phyloP scores from a whole-genome alignment of 2,888 invertebrate species.

The Pterostichus niger region DNA sequence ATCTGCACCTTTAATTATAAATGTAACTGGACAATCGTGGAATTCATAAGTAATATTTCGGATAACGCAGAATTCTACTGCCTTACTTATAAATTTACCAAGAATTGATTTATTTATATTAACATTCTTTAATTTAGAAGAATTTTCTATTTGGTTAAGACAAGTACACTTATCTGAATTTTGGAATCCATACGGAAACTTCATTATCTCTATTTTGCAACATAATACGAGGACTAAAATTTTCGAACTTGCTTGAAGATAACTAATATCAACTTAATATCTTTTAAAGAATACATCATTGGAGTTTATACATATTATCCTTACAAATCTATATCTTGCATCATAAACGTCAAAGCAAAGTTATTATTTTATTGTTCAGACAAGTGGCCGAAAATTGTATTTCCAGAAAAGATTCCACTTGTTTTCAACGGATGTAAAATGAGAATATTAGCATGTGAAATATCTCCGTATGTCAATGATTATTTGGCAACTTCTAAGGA shows the following conservation, averaged over 20 bases:
- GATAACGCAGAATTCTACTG: not conserved
- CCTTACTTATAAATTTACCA: not conserved
- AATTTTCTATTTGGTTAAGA: conserved; percentile 18
- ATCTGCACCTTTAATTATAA: not conserved
- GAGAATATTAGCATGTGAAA: conserved; percentile 63
- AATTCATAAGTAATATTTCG: not conserved
- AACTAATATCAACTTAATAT: conserved; percentile 29
- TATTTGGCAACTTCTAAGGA: conserved; percentile 19
- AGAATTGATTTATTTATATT: conserved; percentile 17
- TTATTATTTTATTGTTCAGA: not conserved
- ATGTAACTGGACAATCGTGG: not conserved
- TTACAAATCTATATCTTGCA: not conserved
- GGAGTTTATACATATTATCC: conserved; percentile 41
- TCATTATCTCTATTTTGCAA: conserved; percentile 1
- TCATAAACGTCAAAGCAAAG: no score
- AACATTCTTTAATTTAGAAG: not conserved
- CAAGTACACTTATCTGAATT: not conserved
- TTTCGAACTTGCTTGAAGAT: conserved; percentile 45
- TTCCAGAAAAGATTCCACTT: conserved; percentile 42
- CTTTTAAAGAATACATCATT: not conserved
- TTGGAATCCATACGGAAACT: conserved; percentile 6
- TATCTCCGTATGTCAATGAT: conserved; percentile 69
- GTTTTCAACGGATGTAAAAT: conserved; percentile 68
- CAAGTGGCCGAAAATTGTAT: not conserved
- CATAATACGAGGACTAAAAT: not conserved